A percentile compares a stretch with the other conserved stretches of the same genome.
phyloP scores from a whole-genome alignment of 2,113 vertebrate genomes.

The Tylochromis polylepis region DNA sequence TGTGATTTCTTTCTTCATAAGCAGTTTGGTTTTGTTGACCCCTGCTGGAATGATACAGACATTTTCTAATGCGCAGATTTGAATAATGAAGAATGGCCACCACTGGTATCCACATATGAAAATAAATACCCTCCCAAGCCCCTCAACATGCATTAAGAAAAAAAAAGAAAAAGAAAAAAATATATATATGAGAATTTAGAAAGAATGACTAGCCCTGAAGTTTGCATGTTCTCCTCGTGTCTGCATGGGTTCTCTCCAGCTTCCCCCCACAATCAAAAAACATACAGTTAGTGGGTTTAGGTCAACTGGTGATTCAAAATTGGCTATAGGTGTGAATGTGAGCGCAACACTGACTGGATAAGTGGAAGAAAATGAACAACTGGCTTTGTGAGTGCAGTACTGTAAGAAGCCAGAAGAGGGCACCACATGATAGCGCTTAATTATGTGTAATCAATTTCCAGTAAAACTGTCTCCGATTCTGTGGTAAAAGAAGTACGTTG shows the following conservation, averaged over 20 bases:
- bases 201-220: not conserved
- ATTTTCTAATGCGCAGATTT: not conserved
- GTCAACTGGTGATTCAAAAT: not conserved
- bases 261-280: not conserved
- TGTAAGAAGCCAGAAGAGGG: conserved; percentile 18
- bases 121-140: not conserved
- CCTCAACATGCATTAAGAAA: not conserved
- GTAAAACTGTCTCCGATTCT: not conserved
- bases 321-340: not conserved
- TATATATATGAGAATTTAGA: not conserved
- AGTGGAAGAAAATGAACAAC: not conserved
- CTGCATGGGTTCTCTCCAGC: too few relatives aligned
- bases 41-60: not conserved
- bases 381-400: not conserved
- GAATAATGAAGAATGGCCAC: not conserved
- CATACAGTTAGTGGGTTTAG: not conserved
- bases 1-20: not conserved
- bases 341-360: not conserved
- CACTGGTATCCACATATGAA: not conserved
- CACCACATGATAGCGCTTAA: not conserved
- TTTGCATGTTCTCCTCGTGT: too few relatives aligned
- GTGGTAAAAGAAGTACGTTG: not conserved
- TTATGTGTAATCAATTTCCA: not conserved
- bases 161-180: not conserved
- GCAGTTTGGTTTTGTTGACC: not conserved